Percentiles rank a stretch among this genome's conserved stretches.
Evolutionary conservation across 1,140 invertebrate species (phyloP).

Genomic region (Amphibalanus amphitrite): DNA sequence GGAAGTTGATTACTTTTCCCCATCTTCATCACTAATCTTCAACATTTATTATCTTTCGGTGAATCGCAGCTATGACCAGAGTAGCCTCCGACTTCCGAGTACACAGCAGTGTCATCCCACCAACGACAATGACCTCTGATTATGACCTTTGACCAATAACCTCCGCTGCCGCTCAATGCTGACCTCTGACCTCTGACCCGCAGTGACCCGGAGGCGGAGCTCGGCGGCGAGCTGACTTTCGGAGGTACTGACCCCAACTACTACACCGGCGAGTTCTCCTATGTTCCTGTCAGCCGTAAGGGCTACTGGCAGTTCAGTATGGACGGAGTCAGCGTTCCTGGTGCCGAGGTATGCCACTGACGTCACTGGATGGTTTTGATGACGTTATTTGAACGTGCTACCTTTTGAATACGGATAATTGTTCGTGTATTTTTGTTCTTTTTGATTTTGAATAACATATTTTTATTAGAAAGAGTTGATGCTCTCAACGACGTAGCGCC

Average conservation of each 20-base stretch:
- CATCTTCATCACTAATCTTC: neutral
- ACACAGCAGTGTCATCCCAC: no score
- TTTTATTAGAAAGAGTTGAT: no score
- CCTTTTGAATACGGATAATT: no score
- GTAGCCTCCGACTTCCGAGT: no score
- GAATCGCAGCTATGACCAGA: neutral
- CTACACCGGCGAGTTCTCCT: conserved; percentile 21
- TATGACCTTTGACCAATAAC: neutral
- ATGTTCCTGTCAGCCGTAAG: conserved; percentile 16
- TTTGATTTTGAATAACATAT: no score
- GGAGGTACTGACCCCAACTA: conserved; percentile 26
- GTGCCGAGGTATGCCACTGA: neutral
- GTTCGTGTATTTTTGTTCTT: no score
- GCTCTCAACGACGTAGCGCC: no score
- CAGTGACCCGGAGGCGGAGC: conserved; percentile 21
- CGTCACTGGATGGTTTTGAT: neutral
- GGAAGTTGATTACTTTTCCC: neutral
- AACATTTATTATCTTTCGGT: neutral
- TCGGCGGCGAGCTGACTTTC: conserved; percentile 26
- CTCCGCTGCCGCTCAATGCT: neutral
- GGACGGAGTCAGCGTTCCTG: conserved; percentile 4
- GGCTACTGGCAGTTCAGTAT: conserved; percentile 19
- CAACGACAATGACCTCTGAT: neutral
- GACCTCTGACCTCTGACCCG: neutral
- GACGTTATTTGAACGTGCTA: conserved; percentile 1